Evolutionary conservation across 1,140 invertebrate species (phyloP), one percentile per base, ranked within the genome.

Genomic region (Drosophila repletoides): DNA sequence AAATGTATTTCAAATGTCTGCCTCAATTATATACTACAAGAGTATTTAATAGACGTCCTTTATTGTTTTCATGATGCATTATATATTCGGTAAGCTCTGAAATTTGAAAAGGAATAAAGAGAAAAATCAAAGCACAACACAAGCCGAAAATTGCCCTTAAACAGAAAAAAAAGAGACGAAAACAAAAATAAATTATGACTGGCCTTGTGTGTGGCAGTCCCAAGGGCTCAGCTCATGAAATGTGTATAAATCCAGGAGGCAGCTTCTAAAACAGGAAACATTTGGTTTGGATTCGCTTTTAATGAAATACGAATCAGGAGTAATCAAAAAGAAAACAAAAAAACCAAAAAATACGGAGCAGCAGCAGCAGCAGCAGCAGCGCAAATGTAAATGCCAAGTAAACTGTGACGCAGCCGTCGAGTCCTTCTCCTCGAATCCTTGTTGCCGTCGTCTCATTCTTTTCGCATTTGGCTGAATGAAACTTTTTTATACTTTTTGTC

Each of bases 281-380:
- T 83, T 76, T 83, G 77, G 48, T 33, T 31, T 51, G 64, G 49
- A 72, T 79, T 58, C 73, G 67, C 48, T 72, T 56, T 66, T 74
- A 83, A 83, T 83, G 70, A 83, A 84, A 83, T 86, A 83, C 83
- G 75, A 83, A 74, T 76, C 79, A 61, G 60, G 73, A 84, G 60
- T 67, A 77, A 83, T 72, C 79, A 83, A 72, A 70, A 76, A 72
- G 68, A 75, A 68, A 45, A 29, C 58, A 43, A 53, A 31, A 21
- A 9, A 21, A 21, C 10, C n/a, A n/a, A n/a, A n/a, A n/a, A n/a
- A n/a, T n/a, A n/a, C n/a, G n/a, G n/a, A n/a, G n/a, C n/a, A n/a
- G n/a, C n/a, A n/a, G n/a, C n/a, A n/a, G 14, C 46, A 33, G 48
- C 52, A 3, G n/a, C 31, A 45, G 49, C 33, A 65, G 49, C 46